Base-by-base conservation (phyloP, 2,113 vertebrate species). In the Dicerorhinus sumatrensis region DNA sequence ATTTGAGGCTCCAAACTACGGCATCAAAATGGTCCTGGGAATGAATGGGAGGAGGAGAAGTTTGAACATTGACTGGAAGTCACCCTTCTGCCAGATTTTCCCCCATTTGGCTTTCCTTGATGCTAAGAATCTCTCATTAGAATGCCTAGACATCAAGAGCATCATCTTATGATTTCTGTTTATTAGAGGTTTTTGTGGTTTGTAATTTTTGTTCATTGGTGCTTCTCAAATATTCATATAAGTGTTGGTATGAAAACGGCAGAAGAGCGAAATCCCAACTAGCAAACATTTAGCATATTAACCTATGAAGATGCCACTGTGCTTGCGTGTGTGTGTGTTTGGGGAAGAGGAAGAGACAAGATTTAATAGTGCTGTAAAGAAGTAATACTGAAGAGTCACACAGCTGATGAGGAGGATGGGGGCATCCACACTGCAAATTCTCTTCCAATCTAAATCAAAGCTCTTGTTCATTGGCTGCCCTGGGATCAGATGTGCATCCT, bases 121-220 rank as follows among this genome's bases (percentile, higher is more conserved):
- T 75, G 51, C n/a, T 84, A 62, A 29, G 9, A 12, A 94, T 80
- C 69, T 17, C 31, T 91, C 85, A 84, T 88, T 60, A 88, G n/a
- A 80, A 85, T 14, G n/a, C 6, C 11, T 29, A 80, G 56, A 56
- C 17, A 86, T 89, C 56, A 33, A 91, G 27, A 10, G 31, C 27
- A 89, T 33, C 29, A 33, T 48, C 48, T 56, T 73, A 84, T 29
- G 31, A 85, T 89, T 92, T 80, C 67, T 54, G 29, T 42, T 89
- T 81, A 70, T 33, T 92, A 42, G 4, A 69, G n/a, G 60, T 29
- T 58, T 90, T 76, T 89, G 88, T 70, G 83, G 79, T 70, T 94
- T 92, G 16, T 36, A 96, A 92, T 92, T 85, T 94, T 51, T 91
- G 56, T 63, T 89, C 65, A 89, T 63, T 94, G 72, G 56, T 85